phyloP scores from a whole-genome alignment of 2,113 vertebrate species.

The Gnathonemus echidnorhynchus region DNA sequence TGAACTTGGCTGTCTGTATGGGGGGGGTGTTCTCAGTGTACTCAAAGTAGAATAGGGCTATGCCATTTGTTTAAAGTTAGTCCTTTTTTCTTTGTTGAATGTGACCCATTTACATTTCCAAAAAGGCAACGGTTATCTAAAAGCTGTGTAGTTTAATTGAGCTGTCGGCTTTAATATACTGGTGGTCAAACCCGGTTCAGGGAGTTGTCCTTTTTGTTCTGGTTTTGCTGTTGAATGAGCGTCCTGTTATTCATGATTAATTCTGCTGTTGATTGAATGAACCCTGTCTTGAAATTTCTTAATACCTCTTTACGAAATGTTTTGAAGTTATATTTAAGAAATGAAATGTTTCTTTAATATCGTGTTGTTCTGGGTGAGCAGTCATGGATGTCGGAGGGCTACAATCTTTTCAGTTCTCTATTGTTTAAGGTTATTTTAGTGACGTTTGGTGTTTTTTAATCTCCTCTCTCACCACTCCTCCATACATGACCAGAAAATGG shows the following conservation, averaged over 20 bases:
- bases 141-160: not conserved
- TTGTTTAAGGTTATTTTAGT: not conserved
- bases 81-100: not conserved
- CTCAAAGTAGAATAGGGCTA: not conserved
- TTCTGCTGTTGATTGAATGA: not conserved
- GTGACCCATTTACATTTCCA: not conserved
- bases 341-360: not conserved
- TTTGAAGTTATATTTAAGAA: not conserved
- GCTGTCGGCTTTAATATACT: not conserved
- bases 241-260: not conserved
- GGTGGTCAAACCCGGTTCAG: not conserved
- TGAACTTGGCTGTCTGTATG: not conserved
- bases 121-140: not conserved
- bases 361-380: not conserved
- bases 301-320: not conserved
- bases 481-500: slow-evolving; percentile 78
- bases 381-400: not conserved
- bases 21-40: not conserved
- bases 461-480: not conserved
- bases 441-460: not conserved
- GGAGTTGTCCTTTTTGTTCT: not conserved
- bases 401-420: not conserved
- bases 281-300: not conserved
- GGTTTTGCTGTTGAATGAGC: not conserved
- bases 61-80: not conserved